phyloP scores from a whole-genome alignment of 37 sponge, comb jelly and placozoan genomes.

The Aplysina aerophoba region DNA sequence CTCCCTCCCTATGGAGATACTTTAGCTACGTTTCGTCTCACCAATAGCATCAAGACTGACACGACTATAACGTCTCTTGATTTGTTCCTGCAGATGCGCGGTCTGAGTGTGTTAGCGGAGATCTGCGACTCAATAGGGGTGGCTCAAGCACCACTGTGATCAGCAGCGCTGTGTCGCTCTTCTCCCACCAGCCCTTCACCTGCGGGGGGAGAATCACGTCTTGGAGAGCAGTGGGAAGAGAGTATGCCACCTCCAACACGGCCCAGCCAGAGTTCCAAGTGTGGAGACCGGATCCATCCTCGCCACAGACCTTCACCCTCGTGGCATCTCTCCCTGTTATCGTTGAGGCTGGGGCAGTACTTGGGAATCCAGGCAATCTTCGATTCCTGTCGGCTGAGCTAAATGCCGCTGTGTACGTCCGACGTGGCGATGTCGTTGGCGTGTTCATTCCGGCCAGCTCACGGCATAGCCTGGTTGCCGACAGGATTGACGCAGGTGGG shows the following conservation, averaged over 20 bases:
- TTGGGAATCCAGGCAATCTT: not conserved
- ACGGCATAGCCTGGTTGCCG: not conserved
- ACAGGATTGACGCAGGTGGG: not conserved
- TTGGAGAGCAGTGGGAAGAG: not conserved
- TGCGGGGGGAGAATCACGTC: conserved; percentile 10
- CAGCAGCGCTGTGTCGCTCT: no score
- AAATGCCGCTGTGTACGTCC: not conserved
- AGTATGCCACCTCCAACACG: no score
- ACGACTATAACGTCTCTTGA: no score
- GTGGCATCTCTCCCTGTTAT: not conserved
- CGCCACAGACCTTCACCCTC: not conserved
- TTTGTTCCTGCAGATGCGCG: no score
- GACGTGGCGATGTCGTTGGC: conserved; percentile 15
- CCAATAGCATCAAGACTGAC: no score
- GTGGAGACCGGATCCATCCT: not conserved
- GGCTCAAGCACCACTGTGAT: no score
- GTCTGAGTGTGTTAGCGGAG: no score
- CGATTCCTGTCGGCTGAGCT: not conserved
- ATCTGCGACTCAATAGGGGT: no score
- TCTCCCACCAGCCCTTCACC: not conserved
- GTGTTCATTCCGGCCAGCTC: not conserved
- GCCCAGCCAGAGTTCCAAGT: not conserved
- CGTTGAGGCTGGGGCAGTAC: no score
- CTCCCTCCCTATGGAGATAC: no score
- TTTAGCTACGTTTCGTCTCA: no score